phyloP scores from a whole-genome alignment of 2,797 vertebrate species.

The Mionectes olivaceus region DNA sequence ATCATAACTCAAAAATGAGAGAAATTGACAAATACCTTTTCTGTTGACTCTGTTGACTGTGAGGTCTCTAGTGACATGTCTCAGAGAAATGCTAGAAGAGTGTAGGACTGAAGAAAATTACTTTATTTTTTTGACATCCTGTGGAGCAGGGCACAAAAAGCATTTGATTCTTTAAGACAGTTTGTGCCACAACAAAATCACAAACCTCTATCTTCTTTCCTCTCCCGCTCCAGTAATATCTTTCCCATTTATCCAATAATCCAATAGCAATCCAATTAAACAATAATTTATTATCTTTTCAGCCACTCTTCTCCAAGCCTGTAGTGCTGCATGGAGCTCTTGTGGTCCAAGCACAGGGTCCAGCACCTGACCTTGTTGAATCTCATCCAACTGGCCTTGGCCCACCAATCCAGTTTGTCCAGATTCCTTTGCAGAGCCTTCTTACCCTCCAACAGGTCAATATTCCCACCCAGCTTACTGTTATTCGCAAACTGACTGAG shows the following conservation, averaged over 20 bases:
- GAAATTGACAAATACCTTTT: neutral
- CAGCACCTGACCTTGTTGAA: neutral
- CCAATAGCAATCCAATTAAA: neutral
- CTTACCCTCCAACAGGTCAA: neutral
- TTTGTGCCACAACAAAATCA: neutral
- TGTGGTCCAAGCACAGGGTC: neutral
- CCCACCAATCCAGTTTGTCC: rapidly evolving
- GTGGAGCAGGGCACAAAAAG: neutral
- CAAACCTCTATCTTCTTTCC: neutral
- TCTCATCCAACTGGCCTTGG: neutral
- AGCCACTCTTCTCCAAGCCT: too few relatives aligned
- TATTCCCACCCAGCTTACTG: rapidly evolving
- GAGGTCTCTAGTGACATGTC: neutral
- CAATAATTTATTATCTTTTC: neutral
- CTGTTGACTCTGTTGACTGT: neutral
- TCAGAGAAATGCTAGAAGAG: neutral
- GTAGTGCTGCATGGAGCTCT: neutral
- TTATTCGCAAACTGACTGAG: too few relatives aligned
- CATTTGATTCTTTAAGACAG: neutral
- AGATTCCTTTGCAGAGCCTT: neutral
- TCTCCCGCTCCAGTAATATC: neutral
- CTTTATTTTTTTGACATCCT: neutral
- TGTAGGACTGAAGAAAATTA: neutral
- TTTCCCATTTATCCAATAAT: neutral
- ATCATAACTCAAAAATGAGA: neutral